Conservation (phyloP, 1,140 invertebrate genomes). For the Solenopsis fugax region DNA sequence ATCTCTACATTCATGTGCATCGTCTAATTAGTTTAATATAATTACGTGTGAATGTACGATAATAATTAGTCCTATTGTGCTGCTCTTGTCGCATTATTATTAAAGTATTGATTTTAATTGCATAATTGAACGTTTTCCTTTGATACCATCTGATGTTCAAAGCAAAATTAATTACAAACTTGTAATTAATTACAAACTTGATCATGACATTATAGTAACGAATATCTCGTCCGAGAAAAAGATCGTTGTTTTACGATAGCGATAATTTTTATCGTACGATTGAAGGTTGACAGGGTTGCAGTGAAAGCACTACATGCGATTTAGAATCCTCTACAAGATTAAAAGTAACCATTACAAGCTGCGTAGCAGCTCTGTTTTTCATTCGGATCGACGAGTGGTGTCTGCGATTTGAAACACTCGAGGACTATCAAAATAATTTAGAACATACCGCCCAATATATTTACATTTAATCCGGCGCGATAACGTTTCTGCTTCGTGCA, state of each 20-base stretch:
- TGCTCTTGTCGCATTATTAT: not conserved
- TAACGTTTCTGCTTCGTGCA: not conserved
- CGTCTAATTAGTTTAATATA: not conserved
- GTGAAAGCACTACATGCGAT: not conserved
- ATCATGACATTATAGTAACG: not conserved
- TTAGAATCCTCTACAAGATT: not conserved
- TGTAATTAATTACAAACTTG: not conserved
- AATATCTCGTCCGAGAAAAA: not conserved
- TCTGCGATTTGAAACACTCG: constrained; percentile 26
- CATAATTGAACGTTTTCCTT: not conserved
- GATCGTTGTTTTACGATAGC: not conserved
- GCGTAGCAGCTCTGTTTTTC: not conserved
- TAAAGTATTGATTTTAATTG: not conserved
- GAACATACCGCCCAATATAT: not conserved
- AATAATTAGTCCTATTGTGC: not conserved
- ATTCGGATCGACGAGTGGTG: constrained; percentile 20
- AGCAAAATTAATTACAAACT: not conserved
- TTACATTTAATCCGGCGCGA: not conserved
- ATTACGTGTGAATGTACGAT: not conserved
- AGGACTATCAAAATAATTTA: constrained; percentile 26
- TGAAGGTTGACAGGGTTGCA: not conserved
- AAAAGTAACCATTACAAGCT: not conserved
- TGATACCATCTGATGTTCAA: not conserved
- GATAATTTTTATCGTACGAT: not conserved
- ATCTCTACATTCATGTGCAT: not conserved